Conservation (phyloP, 1,140 invertebrate species). For the Geopemphigus sp. region DNA sequence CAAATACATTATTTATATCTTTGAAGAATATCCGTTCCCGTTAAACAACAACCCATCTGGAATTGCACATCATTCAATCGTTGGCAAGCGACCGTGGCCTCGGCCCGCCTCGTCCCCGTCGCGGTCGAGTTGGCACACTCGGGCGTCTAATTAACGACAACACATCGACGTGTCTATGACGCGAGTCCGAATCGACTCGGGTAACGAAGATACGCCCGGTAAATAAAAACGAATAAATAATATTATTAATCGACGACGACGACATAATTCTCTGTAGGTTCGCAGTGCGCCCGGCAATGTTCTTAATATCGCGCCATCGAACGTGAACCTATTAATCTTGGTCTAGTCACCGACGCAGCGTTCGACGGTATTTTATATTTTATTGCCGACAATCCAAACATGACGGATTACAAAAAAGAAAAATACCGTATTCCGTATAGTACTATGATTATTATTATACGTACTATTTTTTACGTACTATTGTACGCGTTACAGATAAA, state of each 20-base stretch:
- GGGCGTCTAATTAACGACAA: neutral
- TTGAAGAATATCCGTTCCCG: conserved; percentile 12
- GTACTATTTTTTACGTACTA: too few relatives aligned
- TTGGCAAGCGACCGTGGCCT: neutral
- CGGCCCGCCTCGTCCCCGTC: neutral
- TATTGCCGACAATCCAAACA: neutral
- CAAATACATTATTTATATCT: conserved; percentile 5
- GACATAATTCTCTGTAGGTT: neutral
- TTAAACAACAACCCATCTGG: neutral
- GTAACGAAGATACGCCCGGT: neutral
- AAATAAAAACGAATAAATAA: neutral
- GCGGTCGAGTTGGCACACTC: neutral
- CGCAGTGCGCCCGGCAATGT: neutral
- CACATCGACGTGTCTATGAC: neutral
- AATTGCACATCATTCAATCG: neutral
- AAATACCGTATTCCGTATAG: neutral
- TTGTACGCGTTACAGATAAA: neutral
- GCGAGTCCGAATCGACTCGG: neutral
- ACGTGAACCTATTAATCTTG: conserved; percentile 20
- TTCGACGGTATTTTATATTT: conserved; percentile 9
- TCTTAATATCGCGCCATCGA: neutral
- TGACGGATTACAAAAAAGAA: neutral
- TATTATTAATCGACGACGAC: neutral
- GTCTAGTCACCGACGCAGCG: neutral
- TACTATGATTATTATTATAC: neutral